A percentile compares a stretch with the other conserved stretches of the same genome.
Evolutionary conservation across 2,113 vertebrate genomes (phyloP).

Genomic region (Rhabdomys dilectus): DNA sequence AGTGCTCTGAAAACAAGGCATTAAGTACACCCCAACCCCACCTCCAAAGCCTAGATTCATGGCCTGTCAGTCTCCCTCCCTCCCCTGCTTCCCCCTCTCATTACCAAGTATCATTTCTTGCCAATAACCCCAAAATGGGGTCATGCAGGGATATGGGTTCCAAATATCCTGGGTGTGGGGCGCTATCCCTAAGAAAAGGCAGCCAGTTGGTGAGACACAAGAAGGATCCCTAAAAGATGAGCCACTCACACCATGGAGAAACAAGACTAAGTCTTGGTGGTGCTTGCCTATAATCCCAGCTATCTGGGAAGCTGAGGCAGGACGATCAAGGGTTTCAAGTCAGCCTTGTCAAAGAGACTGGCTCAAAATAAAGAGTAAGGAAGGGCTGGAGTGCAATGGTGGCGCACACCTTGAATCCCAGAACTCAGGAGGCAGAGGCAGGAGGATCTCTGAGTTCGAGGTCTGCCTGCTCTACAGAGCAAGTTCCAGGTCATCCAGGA

Average conservation of each 20-base stretch:
- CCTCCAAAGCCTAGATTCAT: neutral
- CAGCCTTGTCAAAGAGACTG: neutral
- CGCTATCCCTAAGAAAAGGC: neutral
- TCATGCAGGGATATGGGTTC: neutral
- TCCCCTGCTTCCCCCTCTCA: neutral
- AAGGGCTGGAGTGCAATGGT: neutral
- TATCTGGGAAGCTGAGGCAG: neutral
- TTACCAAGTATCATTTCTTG: conserved; percentile 27
- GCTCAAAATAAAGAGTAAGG: neutral
- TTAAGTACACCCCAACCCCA: neutral
- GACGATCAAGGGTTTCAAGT: neutral
- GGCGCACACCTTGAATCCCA: neutral
- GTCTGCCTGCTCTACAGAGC: neutral
- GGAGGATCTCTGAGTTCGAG: neutral
- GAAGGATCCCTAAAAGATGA: neutral
- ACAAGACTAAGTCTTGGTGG: neutral
- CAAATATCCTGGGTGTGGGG: neutral
- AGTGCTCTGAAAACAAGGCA: conserved; percentile 27
- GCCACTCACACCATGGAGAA: neutral
- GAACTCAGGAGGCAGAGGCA: neutral
- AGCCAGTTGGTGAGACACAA: too few species aligned
- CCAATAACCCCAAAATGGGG: conserved; percentile 27
- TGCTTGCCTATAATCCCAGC: neutral
- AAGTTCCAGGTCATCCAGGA: neutral
- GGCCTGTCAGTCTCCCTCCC: neutral